phyloP scores from a whole-genome alignment of 2,888 invertebrate species.

The Julus scanicus region DNA sequence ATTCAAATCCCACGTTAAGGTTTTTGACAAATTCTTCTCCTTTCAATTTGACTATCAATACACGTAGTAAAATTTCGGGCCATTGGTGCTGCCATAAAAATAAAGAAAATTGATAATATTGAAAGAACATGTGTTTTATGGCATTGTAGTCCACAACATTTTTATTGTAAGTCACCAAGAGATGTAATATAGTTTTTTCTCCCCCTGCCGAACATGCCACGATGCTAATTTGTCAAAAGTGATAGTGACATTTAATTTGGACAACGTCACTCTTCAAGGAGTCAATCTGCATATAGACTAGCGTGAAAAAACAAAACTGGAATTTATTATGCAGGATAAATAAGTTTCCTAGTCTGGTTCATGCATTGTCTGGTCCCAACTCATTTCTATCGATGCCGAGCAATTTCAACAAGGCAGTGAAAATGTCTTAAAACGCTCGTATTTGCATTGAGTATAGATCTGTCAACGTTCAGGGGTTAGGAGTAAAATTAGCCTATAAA shows the following conservation, averaged over 20 bases:
- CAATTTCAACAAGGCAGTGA: conserved; percentile 3
- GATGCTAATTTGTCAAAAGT: conserved; percentile 49
- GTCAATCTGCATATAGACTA: conserved; percentile 39
- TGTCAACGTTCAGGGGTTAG: conserved; percentile 29
- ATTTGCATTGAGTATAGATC: conserved; percentile 27
- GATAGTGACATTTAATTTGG: conserved; percentile 52
- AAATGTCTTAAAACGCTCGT: conserved; percentile 20
- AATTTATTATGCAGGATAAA: conserved; percentile 39
- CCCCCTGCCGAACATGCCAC: background rate
- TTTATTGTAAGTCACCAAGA: background rate
- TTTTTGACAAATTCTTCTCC: background rate
- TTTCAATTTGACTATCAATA: background rate
- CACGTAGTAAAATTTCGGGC: background rate
- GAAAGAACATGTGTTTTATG: background rate
- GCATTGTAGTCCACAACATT: background rate
- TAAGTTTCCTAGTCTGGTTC: conserved; percentile 13
- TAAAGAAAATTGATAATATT: conserved; percentile 26
- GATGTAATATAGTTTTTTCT: background rate
- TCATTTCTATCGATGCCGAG: conserved; percentile 26
- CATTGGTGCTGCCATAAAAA: background rate
- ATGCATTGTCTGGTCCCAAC: conserved; percentile 21
- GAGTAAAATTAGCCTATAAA: conserved; percentile 19
- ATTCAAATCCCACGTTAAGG: background rate
- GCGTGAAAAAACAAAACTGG: conserved; percentile 15
- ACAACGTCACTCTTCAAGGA: conserved; percentile 21